Evolutionary conservation across 2,797 vertebrate species (phyloP).

Genomic region (Chelidonichthys spinosus): DNA sequence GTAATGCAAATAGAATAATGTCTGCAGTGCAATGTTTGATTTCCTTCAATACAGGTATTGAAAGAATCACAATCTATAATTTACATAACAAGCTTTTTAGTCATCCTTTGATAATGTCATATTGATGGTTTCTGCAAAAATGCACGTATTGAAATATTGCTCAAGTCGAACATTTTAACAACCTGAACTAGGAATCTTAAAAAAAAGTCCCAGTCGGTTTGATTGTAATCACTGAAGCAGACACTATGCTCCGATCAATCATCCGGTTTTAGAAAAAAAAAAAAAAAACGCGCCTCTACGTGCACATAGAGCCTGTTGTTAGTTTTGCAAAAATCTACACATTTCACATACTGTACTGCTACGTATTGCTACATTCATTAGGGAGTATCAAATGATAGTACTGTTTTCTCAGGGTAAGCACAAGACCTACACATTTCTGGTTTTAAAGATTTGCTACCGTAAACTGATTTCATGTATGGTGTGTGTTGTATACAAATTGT

Average conservation of each 20-base stretch:
- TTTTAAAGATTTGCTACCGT: neutral
- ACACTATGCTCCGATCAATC: no score
- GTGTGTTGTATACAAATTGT: no score
- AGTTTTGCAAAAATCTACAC: no score
- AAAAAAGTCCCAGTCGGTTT: no score
- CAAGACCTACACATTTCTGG: neutral
- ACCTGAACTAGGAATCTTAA: neutral
- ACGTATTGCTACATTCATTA: no score
- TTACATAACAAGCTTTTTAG: neutral
- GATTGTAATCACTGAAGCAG: no score
- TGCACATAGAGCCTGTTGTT: no score
- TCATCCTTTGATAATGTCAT: neutral
- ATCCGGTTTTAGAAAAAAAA: no score
- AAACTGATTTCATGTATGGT: no score
- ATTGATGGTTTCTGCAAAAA: neutral
- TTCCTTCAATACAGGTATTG: neutral
- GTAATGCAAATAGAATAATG: neutral
- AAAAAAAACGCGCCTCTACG: no score
- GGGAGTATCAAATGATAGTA: neutral
- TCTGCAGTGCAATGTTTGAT: neutral
- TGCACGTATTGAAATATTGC: neutral
- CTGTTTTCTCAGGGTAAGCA: neutral
- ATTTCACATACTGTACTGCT: no score
- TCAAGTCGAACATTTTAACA: neutral
- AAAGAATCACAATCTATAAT: neutral